Evolutionary conservation across 2,113 vertebrate genomes (phyloP), one percentile per base, ranked within the genome.

Genomic region (Mustela lutreola): DNA sequence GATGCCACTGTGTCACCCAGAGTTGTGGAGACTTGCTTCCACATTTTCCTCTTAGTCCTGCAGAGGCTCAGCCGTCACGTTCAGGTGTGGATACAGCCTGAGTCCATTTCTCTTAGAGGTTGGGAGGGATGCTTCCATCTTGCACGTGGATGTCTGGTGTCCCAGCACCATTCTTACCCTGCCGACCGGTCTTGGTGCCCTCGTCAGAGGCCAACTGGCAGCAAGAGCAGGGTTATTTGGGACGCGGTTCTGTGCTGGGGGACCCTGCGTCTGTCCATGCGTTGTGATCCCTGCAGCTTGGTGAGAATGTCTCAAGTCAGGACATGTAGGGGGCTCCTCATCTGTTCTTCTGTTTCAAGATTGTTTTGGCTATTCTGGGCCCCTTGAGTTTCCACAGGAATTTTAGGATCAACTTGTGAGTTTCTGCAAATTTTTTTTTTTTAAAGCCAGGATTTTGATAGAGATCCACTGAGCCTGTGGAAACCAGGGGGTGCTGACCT

Each of bases 261-360:
- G 45, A 7, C 42, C 75, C 75, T 15, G 2, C 0, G 2, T 26
- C 16, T 8, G 1, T 39, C 24, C 1, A 22, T 14, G 8, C 7
- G 28, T 56, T 28, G 6, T n/a, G 19, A 26, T 19, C 24, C 4
- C 12, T 5, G 8, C 16, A 22, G 4, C n/a, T 33, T 26, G 19
- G 56, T 7, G 21, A 11, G 82, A 48, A n/a, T 6, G 48, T 83
- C 14, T 89, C 18, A 78, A 36, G 45, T 70, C 48, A 24, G 56
- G 53, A 70, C 12, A 0, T 15, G 8, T 18, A 21, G n/a, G 36
- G 36, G 22, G n/a, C 65, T n/a, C 19, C 28, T 5, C 9, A 4
- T n/a, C 56, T 4, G 12, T 42, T n/a, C 89, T 56, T 42, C 89
- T 22, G 45, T 82, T 70, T 26, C 36, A 33, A 58, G 79, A 14